These are phyloP conservation scores for Mixornis gularis DNA, from an alignment of 2,113 vertebrate genomes.

Conservation along the genomic window DNA sequence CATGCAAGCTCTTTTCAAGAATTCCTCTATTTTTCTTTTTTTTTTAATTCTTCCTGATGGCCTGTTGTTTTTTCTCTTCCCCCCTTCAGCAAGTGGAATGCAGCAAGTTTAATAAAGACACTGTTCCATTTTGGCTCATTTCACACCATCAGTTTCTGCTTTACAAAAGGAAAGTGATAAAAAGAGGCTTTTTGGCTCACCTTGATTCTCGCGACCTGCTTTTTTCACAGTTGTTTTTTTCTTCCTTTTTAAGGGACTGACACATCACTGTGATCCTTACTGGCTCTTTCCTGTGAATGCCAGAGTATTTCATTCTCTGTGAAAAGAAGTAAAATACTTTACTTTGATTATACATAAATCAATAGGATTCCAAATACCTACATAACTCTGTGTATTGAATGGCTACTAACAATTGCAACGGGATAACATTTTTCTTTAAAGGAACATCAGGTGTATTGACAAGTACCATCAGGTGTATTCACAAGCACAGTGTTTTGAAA, in stretches of 20 bases:
- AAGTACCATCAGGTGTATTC: neutral
- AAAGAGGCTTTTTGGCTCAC: slow-evolving; percentile 5
- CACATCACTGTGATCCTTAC: neutral
- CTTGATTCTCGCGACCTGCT: neutral
- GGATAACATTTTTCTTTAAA: neutral
- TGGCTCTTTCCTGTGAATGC: neutral
- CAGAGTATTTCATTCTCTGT: neutral
- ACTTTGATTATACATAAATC: neutral
- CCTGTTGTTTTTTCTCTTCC: neutral
- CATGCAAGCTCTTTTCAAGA: neutral
- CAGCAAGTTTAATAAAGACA: neutral
- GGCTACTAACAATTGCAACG: neutral
- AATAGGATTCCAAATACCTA: neutral
- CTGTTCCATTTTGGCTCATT: neutral
- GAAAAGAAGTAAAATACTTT: slow-evolving; percentile 1
- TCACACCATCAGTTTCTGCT: neutral
- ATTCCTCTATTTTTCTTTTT: neutral
- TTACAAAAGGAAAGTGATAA: neutral
- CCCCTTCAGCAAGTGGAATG: neutral
- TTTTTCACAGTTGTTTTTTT: neutral
- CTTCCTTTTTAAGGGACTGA: neutral
- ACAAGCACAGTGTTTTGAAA: neutral
- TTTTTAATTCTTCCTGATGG: neutral
- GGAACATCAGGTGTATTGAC: neutral
- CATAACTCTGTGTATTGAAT: neutral